A percentile compares a stretch with the other conserved stretches of the same genome.
These are phyloP conservation scores for Gila robusta DNA, from an alignment of 2,797 vertebrate genomes.

Conservation along the genomic window DNA sequence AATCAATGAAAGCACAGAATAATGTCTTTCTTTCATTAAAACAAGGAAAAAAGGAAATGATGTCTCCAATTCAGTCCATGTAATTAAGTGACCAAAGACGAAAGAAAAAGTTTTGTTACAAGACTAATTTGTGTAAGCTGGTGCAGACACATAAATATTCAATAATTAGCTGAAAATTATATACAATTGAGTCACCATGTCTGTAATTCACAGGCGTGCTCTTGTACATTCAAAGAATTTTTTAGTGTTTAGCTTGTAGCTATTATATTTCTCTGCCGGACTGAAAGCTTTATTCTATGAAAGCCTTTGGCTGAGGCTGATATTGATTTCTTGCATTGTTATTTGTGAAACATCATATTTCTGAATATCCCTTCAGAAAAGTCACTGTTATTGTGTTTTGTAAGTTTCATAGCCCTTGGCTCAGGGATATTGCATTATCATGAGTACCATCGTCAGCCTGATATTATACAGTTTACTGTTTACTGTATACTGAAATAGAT, in stretches of 20 bases:
- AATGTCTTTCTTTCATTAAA: background rate
- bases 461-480: background rate
- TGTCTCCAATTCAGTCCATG: background rate
- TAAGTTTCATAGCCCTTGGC: conserved; percentile 5
- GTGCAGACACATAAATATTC: background rate
- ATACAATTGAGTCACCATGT: background rate
- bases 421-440: background rate
- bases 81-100: background rate
- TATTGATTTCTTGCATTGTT: background rate
- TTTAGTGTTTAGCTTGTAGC: background rate
- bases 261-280: background rate
- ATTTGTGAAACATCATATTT: conserved; percentile 3
- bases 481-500: background rate
- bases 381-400: background rate
- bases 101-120: background rate
- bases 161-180: background rate
- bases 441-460: background rate
- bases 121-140: background rate
- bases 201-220: background rate
- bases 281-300: background rate
- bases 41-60: background rate
- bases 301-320: background rate
- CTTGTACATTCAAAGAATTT: background rate
- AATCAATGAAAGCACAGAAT: background rate
- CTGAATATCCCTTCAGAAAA: background rate